phyloP scores from a whole-genome alignment of 2,797 vertebrate genomes.

The Enteromius anoplus region DNA sequence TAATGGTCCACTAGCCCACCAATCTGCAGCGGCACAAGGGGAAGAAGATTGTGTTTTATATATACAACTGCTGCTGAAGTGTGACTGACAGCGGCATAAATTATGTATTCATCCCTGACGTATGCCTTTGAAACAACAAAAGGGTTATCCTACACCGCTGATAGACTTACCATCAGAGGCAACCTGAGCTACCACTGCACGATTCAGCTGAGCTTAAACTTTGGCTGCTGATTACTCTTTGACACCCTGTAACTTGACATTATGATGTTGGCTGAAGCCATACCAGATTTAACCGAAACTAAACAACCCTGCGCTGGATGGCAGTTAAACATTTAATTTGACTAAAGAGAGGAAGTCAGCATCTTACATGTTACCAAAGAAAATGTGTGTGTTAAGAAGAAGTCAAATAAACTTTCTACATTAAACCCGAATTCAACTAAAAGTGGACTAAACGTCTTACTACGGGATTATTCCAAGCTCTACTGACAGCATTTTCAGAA shows the following conservation, averaged over 20 bases:
- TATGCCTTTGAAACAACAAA: slow-evolving; percentile 64
- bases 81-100: slow-evolving; percentile 68
- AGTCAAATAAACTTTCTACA: neutral
- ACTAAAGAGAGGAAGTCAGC: neutral
- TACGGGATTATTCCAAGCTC: neutral
- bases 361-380: neutral
- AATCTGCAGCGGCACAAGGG: slow-evolving; percentile 77
- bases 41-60: slow-evolving; percentile 45
- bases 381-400: neutral
- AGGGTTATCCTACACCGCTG: slow-evolving; percentile 70
- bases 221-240: slow-evolving; percentile 49
- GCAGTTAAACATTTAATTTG: slow-evolving; percentile 1
- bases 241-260: slow-evolving; percentile 52
- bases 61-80: slow-evolving; percentile 37
- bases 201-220: slow-evolving; percentile 54
- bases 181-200: slow-evolving; percentile 70
- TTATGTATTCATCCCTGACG: slow-evolving; percentile 70
- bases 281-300: slow-evolving; percentile 23
- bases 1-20: slow-evolving; percentile 89
- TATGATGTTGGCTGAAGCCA: slow-evolving; percentile 29
- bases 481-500: neutral
- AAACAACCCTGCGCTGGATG: neutral
- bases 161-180: slow-evolving; percentile 50
- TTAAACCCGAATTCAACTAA: neutral
- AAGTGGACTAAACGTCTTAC: neutral